These are phyloP conservation scores for Anticlea derivata DNA, from an alignment of 2,888 invertebrate species.

Conservation along the genomic window DNA sequence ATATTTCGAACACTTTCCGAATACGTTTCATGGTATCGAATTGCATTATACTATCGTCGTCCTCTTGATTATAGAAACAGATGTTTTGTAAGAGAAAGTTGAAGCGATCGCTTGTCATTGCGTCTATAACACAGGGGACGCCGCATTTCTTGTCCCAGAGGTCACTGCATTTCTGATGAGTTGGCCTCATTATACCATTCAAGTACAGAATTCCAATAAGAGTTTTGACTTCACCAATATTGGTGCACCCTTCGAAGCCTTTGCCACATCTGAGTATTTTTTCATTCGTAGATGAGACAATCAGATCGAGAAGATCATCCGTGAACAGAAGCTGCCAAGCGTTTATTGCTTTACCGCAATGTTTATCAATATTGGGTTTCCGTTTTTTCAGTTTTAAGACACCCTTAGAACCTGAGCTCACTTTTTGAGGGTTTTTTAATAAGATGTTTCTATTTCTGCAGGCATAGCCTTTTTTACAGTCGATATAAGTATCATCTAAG, in stretches of 20 bases:
- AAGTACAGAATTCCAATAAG: constrained; percentile 74
- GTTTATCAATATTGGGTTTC: constrained; percentile 43
- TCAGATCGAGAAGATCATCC: constrained; percentile 68
- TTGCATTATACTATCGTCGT: constrained; percentile 51
- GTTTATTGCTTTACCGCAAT: constrained; percentile 57
- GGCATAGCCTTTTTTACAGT: constrained; percentile 62
- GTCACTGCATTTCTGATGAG: constrained; percentile 64
- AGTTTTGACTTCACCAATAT: constrained; percentile 64
- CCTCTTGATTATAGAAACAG: constrained; percentile 59
- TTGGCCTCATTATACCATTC: constrained; percentile 71
- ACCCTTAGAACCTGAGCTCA: constrained; percentile 42
- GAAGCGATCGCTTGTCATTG: constrained; percentile 69
- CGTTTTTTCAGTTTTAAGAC: constrained; percentile 51
- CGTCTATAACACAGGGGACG: constrained; percentile 54
- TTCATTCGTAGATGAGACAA: constrained; percentile 70
- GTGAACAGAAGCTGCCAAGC: constrained; percentile 73
- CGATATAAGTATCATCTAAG: constrained; percentile 53
- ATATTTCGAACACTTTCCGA: constrained; percentile 73
- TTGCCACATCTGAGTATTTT: constrained; percentile 54
- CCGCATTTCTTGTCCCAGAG: constrained; percentile 70
- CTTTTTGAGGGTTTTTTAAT: constrained; percentile 49
- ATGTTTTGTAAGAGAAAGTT: constrained; percentile 67
- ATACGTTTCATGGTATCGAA: constrained; percentile 70
- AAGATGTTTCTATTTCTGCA: constrained; percentile 59
- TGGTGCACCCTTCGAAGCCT: constrained; percentile 45